A percentile compares a stretch with the other conserved stretches of the same genome.
phyloP scores from a whole-genome alignment of 1,140 invertebrate species.

The Drosophila nigrodunni region DNA sequence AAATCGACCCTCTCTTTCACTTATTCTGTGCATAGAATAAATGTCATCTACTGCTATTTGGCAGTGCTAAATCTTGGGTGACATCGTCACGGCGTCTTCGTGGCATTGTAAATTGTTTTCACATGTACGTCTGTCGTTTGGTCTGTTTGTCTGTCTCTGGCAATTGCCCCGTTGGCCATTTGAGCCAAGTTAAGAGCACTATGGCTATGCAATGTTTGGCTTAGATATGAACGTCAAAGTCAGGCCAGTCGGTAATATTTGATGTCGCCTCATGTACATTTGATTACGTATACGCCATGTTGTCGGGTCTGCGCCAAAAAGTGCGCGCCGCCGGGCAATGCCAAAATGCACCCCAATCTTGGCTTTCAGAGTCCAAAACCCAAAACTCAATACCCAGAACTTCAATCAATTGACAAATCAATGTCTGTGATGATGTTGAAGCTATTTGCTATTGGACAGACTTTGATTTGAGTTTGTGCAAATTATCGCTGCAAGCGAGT shows the following conservation, averaged over 20 bases:
- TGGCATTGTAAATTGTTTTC: conserved; percentile 81
- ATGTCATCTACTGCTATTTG: conserved; percentile 64
- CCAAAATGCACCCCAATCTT: conserved; percentile 15
- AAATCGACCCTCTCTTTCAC: conserved; percentile 28
- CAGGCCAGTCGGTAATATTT: conserved; percentile 11
- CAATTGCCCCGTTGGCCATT: conserved; percentile 7
- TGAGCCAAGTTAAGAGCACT: conserved; percentile 38
- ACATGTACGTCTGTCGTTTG: conserved; percentile 34
- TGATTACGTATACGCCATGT: conserved; percentile 58
- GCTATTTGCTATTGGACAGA: conserved; percentile 59
- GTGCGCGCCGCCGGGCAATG: conserved; percentile 38
- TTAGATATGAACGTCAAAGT: conserved; percentile 30
- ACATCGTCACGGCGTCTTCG: conserved; percentile 52
- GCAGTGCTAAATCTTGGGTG: conserved; percentile 73
- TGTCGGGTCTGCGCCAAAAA: conserved; percentile 32
- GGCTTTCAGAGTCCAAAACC: not conserved
- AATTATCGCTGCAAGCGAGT: conserved; percentile 79
- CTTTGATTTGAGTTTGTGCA: conserved; percentile 73
- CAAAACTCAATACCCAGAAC: not conserved
- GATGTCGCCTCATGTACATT: conserved; percentile 49
- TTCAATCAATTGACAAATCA: conserved; percentile 9
- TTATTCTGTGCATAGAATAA: conserved; percentile 37
- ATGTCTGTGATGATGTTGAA: conserved; percentile 36
- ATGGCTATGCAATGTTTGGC: conserved; percentile 23
- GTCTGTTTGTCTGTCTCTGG: conserved; percentile 15